phyloP scores from a whole-genome alignment of 2,888 invertebrate species.

The Scelioninae gen. 1 region DNA sequence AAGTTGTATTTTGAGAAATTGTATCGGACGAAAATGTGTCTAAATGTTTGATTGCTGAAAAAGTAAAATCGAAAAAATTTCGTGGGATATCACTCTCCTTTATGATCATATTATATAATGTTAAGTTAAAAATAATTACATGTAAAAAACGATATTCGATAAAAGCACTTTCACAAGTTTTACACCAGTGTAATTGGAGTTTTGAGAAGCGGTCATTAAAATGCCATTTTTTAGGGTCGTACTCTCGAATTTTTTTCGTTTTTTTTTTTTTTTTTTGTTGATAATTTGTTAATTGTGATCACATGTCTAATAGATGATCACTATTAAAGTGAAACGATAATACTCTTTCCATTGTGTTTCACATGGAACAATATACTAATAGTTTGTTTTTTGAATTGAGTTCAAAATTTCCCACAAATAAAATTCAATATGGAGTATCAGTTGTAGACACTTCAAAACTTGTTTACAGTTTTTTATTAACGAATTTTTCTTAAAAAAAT shows the following conservation, averaged over 20 bases:
- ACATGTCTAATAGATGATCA: conserved; percentile 9
- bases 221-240: conserved; percentile 18
- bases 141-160: conserved; percentile 7
- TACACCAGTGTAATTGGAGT: conserved; percentile 5
- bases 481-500: too few species aligned
- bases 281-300: conserved; percentile 26
- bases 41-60: neutral
- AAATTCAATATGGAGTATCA: too few species aligned
- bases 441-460: too few species aligned
- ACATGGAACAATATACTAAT: neutral
- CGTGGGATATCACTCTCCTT: neutral
- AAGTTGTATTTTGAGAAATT: neutral
- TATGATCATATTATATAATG: conserved; percentile 2
- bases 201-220: conserved; percentile 25
- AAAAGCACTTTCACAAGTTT: conserved; percentile 37
- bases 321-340: conserved; percentile 16
- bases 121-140: conserved; percentile 16
- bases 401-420: neutral
- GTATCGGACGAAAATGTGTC: neutral
- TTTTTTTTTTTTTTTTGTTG: too few species aligned
- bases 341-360: conserved; percentile 2
- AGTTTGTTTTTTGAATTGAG: neutral
- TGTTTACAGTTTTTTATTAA: too few species aligned
- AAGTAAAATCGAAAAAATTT: neutral
- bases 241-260: conserved; percentile 14